phyloP scores from a whole-genome alignment of 2,113 vertebrate genomes.

The Mixornis gularis region DNA sequence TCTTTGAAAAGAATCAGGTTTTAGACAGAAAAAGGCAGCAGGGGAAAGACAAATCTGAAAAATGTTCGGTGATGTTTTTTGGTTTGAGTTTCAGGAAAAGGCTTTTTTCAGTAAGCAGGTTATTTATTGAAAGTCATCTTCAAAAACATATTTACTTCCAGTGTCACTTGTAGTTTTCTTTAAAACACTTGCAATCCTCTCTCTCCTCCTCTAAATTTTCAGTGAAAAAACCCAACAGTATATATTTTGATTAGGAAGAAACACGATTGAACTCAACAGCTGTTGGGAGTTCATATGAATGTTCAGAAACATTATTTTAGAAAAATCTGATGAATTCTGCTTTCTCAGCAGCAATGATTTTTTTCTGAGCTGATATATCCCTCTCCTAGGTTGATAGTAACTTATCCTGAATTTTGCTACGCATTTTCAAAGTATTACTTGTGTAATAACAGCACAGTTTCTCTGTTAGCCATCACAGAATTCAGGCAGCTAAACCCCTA shows the following conservation, averaged over 20 bases:
- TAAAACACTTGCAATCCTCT: not conserved
- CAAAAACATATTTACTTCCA: not conserved
- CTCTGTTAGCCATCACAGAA: not conserved
- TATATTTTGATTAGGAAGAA: conserved; percentile 12
- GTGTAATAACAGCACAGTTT: not conserved
- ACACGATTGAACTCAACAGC: not conserved
- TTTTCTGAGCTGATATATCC: not conserved
- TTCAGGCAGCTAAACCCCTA: not conserved
- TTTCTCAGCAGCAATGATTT: conserved; percentile 16
- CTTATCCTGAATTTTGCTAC: not conserved
- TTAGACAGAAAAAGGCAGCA: not conserved
- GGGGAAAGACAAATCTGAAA: not conserved
- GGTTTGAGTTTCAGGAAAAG: not conserved
- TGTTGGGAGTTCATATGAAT: conserved; percentile 17
- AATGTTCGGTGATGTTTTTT: not conserved
- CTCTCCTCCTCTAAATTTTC: not conserved
- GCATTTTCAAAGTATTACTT: not conserved
- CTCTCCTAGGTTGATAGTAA: not conserved
- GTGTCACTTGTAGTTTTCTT: not conserved
- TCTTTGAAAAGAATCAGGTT: not conserved
- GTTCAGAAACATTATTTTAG: conserved; percentile 29
- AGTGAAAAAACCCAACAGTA: not conserved
- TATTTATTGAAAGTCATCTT: conserved; percentile 12
- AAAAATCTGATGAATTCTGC: conserved; percentile 23
- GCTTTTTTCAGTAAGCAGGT: not conserved